Evolutionary conservation across 2,113 vertebrate genomes (phyloP).

Genomic region (Dinomys branickii): DNA sequence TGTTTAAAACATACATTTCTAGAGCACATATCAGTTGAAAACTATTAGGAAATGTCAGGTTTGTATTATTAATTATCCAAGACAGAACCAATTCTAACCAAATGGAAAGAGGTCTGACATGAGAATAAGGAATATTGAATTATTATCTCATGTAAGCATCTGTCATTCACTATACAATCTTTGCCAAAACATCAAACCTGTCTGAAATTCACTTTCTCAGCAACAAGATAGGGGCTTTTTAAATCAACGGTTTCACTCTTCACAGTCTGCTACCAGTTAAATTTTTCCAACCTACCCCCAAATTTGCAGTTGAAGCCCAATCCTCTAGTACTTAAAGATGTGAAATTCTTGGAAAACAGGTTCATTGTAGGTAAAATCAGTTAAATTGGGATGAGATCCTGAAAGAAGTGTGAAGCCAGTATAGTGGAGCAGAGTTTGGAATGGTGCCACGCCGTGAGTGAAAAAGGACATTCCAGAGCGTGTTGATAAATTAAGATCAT

Average conservation of each 20-base stretch:
- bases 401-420: neutral
- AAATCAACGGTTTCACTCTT: neutral
- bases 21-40: constrained; percentile 15
- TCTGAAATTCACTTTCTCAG: neutral
- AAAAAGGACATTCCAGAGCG: neutral
- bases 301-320: neutral
- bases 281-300: fast-evolving
- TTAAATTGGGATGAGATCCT: neutral
- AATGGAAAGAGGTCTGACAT: neutral
- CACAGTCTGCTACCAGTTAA: neutral
- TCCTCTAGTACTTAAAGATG: neutral
- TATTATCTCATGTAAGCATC: neutral
- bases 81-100: constrained; percentile 33
- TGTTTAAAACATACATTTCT: constrained; percentile 52
- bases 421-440: neutral
- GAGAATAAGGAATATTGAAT: neutral
- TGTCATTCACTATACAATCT: neutral
- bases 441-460: neutral
- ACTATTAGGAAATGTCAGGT: constrained; percentile 18
- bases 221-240: neutral
- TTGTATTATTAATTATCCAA: constrained; percentile 31
- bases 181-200: neutral
- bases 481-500: constrained; percentile 13
- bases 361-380: neutral
- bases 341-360: neutral